Conservation (phyloP, 2,113 vertebrate genomes). For the Nycticorax nycticorax region DNA sequence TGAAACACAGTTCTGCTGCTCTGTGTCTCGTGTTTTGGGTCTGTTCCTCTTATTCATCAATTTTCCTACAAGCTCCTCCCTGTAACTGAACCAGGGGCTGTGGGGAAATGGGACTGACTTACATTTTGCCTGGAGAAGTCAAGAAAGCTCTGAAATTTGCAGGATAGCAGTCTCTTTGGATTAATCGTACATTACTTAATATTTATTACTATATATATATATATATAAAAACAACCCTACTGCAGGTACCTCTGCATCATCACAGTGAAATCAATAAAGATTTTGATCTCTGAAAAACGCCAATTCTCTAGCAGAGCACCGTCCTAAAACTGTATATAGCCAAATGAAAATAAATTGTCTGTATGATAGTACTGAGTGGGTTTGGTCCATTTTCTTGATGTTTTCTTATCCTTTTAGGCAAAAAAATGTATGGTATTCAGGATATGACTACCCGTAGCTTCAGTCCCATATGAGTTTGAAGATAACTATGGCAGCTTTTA, state of each 20-base stretch:
- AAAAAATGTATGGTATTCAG: neutral
- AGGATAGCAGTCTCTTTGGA: neutral
- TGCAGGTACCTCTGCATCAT: neutral
- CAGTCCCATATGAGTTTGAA: accelerated
- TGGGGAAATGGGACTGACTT: neutral
- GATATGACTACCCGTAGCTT: neutral
- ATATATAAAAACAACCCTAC: neutral
- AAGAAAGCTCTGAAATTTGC: neutral
- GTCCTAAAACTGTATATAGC: neutral
- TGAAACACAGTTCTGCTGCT: neutral
- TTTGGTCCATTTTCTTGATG: neutral
- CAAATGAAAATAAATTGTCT: neutral
- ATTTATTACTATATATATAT: neutral
- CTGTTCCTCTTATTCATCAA: accelerated
- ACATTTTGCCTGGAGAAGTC: neutral
- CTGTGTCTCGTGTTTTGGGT: accelerated
- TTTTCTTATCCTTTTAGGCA: neutral
- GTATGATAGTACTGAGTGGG: accelerated
- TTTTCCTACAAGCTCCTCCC: neutral
- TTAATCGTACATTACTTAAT: neutral
- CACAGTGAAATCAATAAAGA: neutral
- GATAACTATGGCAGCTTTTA: neutral
- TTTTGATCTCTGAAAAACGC: too few species aligned
- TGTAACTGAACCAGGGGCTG: too few species aligned
- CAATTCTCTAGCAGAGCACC: neutral